These are phyloP conservation scores for Ylistrum balloti DNA, from an alignment of 1,140 invertebrate genomes.

Conservation along the genomic window DNA sequence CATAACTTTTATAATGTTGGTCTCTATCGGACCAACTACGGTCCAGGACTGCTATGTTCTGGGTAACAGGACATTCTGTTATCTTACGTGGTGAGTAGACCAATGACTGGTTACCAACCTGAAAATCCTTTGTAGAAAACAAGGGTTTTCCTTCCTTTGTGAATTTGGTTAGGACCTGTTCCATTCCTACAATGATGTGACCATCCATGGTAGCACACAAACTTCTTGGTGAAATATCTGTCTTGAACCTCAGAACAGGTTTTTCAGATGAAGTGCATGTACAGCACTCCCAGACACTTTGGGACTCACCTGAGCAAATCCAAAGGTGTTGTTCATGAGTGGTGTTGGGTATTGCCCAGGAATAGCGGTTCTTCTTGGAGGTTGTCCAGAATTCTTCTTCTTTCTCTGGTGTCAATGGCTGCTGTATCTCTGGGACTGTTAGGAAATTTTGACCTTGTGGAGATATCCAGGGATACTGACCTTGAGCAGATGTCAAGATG, in stretches of 20 bases:
- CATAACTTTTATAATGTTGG: neutral
- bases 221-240: neutral
- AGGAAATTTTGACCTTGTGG: neutral
- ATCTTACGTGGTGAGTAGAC: neutral
- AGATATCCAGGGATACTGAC: constrained; percentile 13
- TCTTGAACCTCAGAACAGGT: constrained; percentile 10
- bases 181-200: constrained; percentile 9
- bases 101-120: neutral
- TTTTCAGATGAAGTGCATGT: neutral
- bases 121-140: constrained; percentile 16
- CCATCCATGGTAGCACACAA: constrained; percentile 29
- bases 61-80: neutral
- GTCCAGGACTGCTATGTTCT: neutral
- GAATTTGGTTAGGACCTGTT: neutral
- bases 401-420: neutral
- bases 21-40: neutral
- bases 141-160: neutral
- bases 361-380: neutral
- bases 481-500: constrained; percentile 18
- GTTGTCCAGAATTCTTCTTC: neutral
- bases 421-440: neutral
- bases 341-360: neutral
- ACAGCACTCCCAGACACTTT: neutral
- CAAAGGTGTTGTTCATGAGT: neutral
- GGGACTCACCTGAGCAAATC: neutral